Conservation (phyloP, 2,888 invertebrate genomes). For the Phengaris alcon region DNA sequence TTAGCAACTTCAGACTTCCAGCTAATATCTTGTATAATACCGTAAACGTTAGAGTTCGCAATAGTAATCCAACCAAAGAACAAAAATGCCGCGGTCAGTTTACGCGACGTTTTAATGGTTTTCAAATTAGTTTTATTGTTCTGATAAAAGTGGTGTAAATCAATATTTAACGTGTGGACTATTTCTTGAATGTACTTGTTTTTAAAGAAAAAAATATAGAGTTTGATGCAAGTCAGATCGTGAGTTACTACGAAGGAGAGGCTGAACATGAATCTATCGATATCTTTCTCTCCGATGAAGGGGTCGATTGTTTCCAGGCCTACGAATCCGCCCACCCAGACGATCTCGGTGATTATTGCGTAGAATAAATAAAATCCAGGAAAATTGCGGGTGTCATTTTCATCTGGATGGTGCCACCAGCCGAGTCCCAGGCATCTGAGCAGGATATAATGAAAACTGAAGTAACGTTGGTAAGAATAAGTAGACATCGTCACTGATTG, state of each 20-base stretch:
- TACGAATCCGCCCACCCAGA: slow-evolving; percentile 70
- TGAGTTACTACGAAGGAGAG: slow-evolving; percentile 73
- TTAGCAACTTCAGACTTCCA: slow-evolving; percentile 58
- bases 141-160: slow-evolving; percentile 61
- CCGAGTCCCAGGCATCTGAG: slow-evolving; percentile 65
- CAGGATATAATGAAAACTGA: slow-evolving; percentile 59
- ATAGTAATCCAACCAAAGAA: slow-evolving; percentile 73
- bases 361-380: slow-evolving; percentile 65
- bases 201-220: slow-evolving; percentile 68
- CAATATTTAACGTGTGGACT: slow-evolving; percentile 61
- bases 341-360: slow-evolving; percentile 58
- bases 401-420: slow-evolving; percentile 74
- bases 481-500: slow-evolving; percentile 32
- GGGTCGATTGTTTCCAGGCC: slow-evolving; percentile 72
- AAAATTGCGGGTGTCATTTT: slow-evolving; percentile 59
- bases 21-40: slow-evolving; percentile 59
- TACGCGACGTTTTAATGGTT: slow-evolving; percentile 56
- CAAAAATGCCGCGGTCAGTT: slow-evolving; percentile 59
- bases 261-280: slow-evolving; percentile 72
- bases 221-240: slow-evolving; percentile 65
- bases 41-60: slow-evolving; percentile 62
- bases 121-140: slow-evolving; percentile 53
- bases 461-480: slow-evolving; percentile 56
- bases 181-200: slow-evolving; percentile 64
- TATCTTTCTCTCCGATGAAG: slow-evolving; percentile 67